phyloP scores from a whole-genome alignment of 2,113 vertebrate species.

The Xiphophorus couchianus region DNA sequence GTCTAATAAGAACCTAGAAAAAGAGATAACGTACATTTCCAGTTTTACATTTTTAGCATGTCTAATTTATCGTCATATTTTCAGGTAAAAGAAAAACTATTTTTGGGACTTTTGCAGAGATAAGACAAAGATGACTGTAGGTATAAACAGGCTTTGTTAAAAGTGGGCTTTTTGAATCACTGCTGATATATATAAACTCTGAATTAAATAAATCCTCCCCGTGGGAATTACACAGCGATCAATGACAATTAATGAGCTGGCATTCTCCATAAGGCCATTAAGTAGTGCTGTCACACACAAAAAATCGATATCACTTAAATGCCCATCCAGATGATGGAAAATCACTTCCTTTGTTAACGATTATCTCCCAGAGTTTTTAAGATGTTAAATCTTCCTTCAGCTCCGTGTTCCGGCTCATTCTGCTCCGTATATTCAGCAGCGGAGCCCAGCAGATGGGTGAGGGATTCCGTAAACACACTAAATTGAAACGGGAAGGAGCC shows the following conservation, averaged over 20 bases:
- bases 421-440: conserved; percentile 13
- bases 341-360: conserved; percentile 10
- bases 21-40: no score
- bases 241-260: conserved; percentile 20
- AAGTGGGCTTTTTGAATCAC: not conserved
- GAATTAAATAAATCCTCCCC: conserved; percentile 12
- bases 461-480: conserved; percentile 33
- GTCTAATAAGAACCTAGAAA: no score
- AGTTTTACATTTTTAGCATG: no score
- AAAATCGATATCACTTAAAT: conserved; percentile 42
- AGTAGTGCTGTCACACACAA: conserved; percentile 14
- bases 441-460: conserved; percentile 7
- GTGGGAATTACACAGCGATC: conserved; percentile 30
- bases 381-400: conserved; percentile 25
- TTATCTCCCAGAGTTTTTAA: not conserved
- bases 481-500: conserved; percentile 37
- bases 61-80: no score
- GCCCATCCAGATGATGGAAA: not conserved
- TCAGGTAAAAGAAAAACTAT: no score
- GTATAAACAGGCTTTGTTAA: no score
- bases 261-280: conserved; percentile 23
- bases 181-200: not conserved
- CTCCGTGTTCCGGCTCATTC: conserved; percentile 2
- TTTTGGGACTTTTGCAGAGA: no score
- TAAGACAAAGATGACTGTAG: no score